Base-by-base conservation (phyloP, 1,140 invertebrate genomes). In the Drosophila mayri region DNA sequence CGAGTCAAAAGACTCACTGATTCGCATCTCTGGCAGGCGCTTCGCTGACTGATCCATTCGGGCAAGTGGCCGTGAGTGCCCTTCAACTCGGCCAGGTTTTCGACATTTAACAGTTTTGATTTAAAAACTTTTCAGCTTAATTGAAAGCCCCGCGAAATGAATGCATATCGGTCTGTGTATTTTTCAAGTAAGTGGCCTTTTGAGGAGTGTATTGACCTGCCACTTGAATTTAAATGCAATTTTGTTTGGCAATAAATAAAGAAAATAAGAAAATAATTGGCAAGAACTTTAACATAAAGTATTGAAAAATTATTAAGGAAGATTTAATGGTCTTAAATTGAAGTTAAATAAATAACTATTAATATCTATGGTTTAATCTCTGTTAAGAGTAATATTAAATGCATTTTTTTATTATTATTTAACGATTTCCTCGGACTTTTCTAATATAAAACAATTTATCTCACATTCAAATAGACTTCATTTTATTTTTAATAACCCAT, bases 71-170 rank as follows among this genome's bases (percentile, higher is more conserved):
- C 28, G 62, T 30, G 66, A 72, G 43, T 60, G 70, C 66, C 63
- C 66, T 44, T 70, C 66, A 68, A 55, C 10, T 12, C 0, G 44
- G 11, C 22, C 37, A 50, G 14, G 28, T 35, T 32, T 70, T 50
- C 55, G 50, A 41, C 49, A 60, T 60, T 64, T 54, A 62, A 74
- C 54, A 55, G 40, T 72, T 79, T 78, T 62, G 76, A 67, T 66
- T 72, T 73, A 66, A 61, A 79, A 65, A 79, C 60, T 72, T 60
- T 79, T 66, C 47, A 28, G 55, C 76, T 78, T 77, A 82, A 78
- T 78, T 83, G 79, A 66, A 66, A 37, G 40, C 32, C 38, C 22
- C 37, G 47, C 25, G 18, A 67, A 60, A 35, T 38, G 41, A 44
- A 65, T 72, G 44, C 32, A 41, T 52, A 61, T 60, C 14, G 18